Conservation (phyloP, 2,888 invertebrate genomes). For the Clepsis dumicolana region DNA sequence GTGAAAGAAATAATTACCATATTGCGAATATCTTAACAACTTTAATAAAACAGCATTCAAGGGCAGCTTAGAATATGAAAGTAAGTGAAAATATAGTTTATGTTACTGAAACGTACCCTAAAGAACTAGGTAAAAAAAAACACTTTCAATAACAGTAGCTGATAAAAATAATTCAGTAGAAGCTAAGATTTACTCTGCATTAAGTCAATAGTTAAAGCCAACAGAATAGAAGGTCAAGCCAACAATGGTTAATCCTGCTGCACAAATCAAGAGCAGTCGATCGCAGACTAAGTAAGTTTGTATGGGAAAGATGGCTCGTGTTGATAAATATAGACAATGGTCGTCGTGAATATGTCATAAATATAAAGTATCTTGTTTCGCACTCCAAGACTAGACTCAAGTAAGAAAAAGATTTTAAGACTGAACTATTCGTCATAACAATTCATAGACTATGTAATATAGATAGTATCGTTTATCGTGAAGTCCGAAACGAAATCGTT, state of each 20-base stretch:
- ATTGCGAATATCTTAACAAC: not conserved
- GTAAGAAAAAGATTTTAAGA: not conserved
- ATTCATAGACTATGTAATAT: not conserved
- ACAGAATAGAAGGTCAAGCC: constrained; percentile 30
- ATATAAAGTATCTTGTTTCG: constrained; percentile 12
- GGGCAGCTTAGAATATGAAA: not conserved
- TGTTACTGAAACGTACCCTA: not conserved
- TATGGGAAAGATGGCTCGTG: constrained; percentile 11
- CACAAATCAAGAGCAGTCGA: constrained; percentile 29
- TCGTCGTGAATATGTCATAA: constrained; percentile 9
- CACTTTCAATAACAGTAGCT: not conserved
- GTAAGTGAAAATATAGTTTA: not conserved
- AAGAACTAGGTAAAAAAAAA: not conserved
- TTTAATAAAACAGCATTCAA: not conserved
- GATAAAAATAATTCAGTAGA: not conserved
- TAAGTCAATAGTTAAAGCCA: not conserved
- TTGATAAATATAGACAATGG: constrained; percentile 18
- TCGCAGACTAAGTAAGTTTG: constrained; percentile 5
- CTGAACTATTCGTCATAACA: not conserved
- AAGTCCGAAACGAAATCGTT: not conserved
- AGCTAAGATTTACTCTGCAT: not conserved
- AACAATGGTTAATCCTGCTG: constrained; percentile 24
- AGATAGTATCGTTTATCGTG: constrained; percentile 5
- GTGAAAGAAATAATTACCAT: not conserved
- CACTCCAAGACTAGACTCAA: not conserved